Evolutionary conservation across 2,113 vertebrate genomes (phyloP).

Genomic region (human): DNA sequence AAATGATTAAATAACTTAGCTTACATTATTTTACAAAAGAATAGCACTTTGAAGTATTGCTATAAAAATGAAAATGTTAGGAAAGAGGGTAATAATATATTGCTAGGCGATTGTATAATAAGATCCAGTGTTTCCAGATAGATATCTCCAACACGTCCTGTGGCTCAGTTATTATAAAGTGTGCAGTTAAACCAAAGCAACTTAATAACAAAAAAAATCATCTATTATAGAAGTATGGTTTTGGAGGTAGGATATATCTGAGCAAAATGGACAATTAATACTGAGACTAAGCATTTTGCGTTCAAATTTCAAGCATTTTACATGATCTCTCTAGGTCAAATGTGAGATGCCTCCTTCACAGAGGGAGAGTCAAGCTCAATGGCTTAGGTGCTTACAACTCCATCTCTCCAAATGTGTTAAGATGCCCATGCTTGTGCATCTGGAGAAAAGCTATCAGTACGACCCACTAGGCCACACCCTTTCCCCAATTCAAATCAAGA

Average conservation of each 20-base stretch:
- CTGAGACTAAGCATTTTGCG: not conserved
- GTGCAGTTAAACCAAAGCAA: not conserved
- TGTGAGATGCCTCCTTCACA: not conserved
- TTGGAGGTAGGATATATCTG: not conserved
- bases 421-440: rapidly evolving
- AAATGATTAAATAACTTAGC: not conserved
- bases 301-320: not conserved
- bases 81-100: not conserved
- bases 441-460: not conserved
- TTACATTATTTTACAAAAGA: not conserved
- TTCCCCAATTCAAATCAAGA: not conserved
- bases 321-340: not conserved
- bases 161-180: not conserved
- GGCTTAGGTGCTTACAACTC: rapidly evolving
- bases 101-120: not conserved
- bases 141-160: rapidly evolving
- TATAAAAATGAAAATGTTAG: not conserved
- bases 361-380: rapidly evolving
- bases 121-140: not conserved
- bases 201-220: not conserved
- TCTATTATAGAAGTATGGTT: not conserved
- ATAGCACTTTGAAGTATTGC: not conserved
- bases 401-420: not conserved
- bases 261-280: not conserved
- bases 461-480: not conserved